Percentiles rank a stretch among this genome's conserved stretches.
These are phyloP conservation scores for Thysanoteuthis rhombus DNA, from an alignment of 2,888 invertebrate genomes.

Conservation along the genomic window DNA sequence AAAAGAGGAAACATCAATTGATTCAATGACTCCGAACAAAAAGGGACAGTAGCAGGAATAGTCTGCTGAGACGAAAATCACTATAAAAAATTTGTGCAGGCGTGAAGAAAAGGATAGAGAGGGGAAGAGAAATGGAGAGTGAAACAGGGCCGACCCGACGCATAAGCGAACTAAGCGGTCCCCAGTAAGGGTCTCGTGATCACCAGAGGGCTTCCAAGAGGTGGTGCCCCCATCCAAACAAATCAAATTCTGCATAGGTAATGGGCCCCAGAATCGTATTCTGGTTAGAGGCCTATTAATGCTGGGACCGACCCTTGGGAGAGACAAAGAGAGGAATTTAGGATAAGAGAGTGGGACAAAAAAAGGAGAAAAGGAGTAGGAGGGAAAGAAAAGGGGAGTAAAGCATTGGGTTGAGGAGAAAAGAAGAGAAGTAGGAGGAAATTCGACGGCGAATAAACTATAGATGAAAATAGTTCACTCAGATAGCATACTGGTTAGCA, in stretches of 20 bases:
- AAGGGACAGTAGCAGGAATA: neutral
- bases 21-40: too few species aligned
- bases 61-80: neutral
- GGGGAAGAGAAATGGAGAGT: neutral
- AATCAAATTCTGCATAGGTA: too few species aligned
- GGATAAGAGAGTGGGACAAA: neutral
- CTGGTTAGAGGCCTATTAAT: too few species aligned
- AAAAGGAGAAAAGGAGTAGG: neutral
- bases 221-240: too few species aligned
- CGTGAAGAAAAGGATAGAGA: neutral
- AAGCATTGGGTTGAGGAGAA: neutral
- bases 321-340: neutral
- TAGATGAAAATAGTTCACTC: too few species aligned
- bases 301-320: too few species aligned
- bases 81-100: too few species aligned
- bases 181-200: too few species aligned
- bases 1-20: conserved; percentile 21
- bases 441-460: neutral
- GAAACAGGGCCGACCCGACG: neutral
- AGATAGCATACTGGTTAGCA: too few species aligned
- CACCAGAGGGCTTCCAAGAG: too few species aligned
- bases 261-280: too few species aligned
- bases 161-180: too few species aligned
- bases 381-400: neutral
- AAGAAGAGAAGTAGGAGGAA: conserved; percentile 12